phyloP scores from a whole-genome alignment of 1,140 invertebrate species.

The Meloidogyne exigua region DNA sequence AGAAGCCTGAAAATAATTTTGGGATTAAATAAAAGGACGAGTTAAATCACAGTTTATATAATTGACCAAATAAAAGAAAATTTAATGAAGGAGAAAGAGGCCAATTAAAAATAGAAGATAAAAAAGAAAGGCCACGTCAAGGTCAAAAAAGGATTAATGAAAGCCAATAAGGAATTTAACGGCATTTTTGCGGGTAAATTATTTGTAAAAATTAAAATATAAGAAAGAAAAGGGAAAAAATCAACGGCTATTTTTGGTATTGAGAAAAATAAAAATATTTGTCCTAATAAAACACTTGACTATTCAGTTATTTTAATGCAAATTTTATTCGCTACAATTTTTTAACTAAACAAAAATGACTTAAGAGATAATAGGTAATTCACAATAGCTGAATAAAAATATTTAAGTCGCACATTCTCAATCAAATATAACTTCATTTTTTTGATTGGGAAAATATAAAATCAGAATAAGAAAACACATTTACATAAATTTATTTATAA shows the following conservation, averaged over 20 bases:
- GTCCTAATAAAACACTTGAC: background rate
- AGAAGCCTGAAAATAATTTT: background rate
- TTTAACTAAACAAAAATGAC: background rate
- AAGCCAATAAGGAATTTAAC: constrained; percentile 1
- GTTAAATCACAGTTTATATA: background rate
- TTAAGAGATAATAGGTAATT: background rate
- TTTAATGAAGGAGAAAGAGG: background rate
- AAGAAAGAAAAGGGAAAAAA: background rate
- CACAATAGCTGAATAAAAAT: too few species aligned
- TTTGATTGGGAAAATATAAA: background rate
- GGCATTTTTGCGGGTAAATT: constrained; percentile 3
- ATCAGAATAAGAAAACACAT: too few species aligned
- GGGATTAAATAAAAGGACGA: background rate
- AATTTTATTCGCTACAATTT: constrained; percentile 4
- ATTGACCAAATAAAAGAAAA: background rate
- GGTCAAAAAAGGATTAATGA: constrained; percentile 4
- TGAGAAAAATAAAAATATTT: background rate
- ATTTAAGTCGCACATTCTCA: background rate
- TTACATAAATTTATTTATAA: background rate
- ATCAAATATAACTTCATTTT: background rate
- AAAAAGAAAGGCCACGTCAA: background rate
- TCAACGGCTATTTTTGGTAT: background rate
- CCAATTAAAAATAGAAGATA: background rate
- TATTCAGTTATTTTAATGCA: background rate
- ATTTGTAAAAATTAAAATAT: background rate